phyloP scores from a whole-genome alignment of 1,140 invertebrate genomes.

The Microvelia longipes region DNA sequence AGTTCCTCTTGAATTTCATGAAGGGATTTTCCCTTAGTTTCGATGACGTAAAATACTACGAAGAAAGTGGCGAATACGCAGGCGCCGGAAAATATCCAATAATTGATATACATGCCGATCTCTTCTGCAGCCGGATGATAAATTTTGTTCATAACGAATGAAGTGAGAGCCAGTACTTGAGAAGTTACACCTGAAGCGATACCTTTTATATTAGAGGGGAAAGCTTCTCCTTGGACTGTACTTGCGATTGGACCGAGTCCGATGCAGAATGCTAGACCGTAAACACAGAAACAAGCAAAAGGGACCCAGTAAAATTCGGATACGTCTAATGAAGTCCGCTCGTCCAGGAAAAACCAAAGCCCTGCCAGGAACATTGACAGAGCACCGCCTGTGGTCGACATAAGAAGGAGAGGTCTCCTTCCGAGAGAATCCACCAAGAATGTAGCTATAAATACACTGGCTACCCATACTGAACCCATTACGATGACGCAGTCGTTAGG shows the following conservation, averaged over 20 bases:
- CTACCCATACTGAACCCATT: conserved; percentile 46
- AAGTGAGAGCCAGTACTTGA: conserved; percentile 49
- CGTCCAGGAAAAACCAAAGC: conserved; percentile 44
- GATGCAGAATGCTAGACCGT: conserved; percentile 50
- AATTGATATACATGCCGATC: conserved; percentile 38
- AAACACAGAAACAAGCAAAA: conserved; percentile 46
- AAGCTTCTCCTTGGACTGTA: conserved; percentile 55
- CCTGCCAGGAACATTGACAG: conserved; percentile 30
- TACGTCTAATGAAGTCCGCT: conserved; percentile 34
- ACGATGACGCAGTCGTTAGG: conserved; percentile 42
- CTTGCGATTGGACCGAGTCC: conserved; percentile 55
- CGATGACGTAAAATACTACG: conserved; percentile 47
- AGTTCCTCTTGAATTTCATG: conserved; percentile 37
- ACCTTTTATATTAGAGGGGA: conserved; percentile 50
- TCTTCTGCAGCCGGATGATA: conserved; percentile 39
- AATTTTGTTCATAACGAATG: conserved; percentile 56
- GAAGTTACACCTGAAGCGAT: conserved; percentile 52
- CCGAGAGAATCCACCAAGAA: conserved; percentile 53
- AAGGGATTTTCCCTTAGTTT: conserved; percentile 67
- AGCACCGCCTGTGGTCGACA: conserved; percentile 38
- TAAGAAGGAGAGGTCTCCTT: conserved; percentile 45
- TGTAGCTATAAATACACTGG: conserved; percentile 43
- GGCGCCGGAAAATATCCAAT: conserved; percentile 57
- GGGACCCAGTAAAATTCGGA: conserved; percentile 39
- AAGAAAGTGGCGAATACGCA: conserved; percentile 46